Evolutionary conservation across 2,888 invertebrate genomes (phyloP), one percentile per base, ranked within the genome.

Genomic region (Crossocerus cetratus): DNA sequence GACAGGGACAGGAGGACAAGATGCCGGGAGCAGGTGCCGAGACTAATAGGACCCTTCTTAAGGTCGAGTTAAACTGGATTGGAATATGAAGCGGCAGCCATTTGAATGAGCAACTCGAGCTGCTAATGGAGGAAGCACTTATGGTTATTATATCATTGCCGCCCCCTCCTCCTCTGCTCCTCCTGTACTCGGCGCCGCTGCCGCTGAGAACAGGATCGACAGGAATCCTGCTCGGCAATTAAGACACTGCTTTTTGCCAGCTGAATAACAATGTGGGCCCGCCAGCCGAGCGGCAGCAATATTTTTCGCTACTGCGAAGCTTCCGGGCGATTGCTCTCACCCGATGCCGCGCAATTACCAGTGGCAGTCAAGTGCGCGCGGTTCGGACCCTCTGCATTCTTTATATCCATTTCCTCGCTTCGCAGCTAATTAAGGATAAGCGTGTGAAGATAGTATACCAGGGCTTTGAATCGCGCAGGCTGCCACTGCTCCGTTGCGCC

Each of bases 11-110:
- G 57, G 32, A 49, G 75, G 55, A 66, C 64, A 68, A 69, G 58
- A 69, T 81, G 77, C 54, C 59, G 74, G 64, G 72, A 74, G 80
- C 81, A 80, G 82, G 72, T 76, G 81, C 74, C 72, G 79, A 74
- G 79, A 81, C 81, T 82, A 83, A 83, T 78, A 83, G 81, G 73
- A 74, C 72, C 74, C 77, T 78, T 81, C 81, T 81, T 81, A 80
- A 76, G 74, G 72, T 72, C 68, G 76, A 74, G 62, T 74, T 80
- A 59, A 74, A 81, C 69, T 65, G 66, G 74, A 81, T 80, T 60
- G 76, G 76, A 74, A 80, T 72, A 78, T 68, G 80, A 76, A 75
- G 72, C 72, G 66, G 75, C 63, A 81, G 71, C 65, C 72, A 84
- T 81, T 81, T 80, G 72, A 81, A 83, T 80, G 76, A 81, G 75